A percentile compares a stretch with the other conserved stretches of the same genome.
phyloP scores from a whole-genome alignment of 2,113 vertebrate species.

The Cyanocitta stelleri region DNA sequence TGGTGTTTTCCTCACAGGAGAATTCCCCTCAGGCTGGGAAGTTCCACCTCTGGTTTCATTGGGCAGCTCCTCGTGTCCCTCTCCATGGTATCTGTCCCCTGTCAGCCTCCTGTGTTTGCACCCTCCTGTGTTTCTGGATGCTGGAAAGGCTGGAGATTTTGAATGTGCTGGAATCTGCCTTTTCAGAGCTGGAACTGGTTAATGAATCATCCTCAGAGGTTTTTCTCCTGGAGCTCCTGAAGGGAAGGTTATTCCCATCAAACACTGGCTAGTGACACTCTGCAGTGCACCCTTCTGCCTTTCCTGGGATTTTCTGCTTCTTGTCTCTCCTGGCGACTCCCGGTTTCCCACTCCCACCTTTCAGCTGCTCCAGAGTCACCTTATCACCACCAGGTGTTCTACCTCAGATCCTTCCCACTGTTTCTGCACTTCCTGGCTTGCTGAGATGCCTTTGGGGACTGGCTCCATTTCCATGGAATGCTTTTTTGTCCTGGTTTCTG shows the following conservation, averaged over 20 bases:
- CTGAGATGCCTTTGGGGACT: conserved; percentile 75
- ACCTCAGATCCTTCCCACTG: not conserved
- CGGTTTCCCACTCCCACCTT: conserved; percentile 45
- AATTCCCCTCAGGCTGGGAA: conserved; percentile 63
- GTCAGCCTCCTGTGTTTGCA: not conserved
- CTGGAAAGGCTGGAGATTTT: conserved; percentile 59
- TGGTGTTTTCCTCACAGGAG: conserved; percentile 73
- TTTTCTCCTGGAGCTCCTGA: not conserved
- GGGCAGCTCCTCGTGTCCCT: conserved; percentile 8
- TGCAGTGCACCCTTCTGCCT: conserved; percentile 3
- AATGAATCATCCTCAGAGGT: not conserved
- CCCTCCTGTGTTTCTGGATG: conserved; percentile 19
- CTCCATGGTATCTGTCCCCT: not conserved
- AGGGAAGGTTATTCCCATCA: not conserved
- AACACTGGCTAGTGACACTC: not conserved
- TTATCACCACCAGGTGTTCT: not conserved
- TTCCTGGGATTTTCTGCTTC: not conserved
- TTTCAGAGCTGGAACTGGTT: not conserved
- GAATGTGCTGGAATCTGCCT: conserved; percentile 23
- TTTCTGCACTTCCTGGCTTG: conserved; percentile 38
- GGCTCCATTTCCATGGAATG: not conserved
- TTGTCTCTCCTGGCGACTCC: not conserved
- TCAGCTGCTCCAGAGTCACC: conserved; percentile 19
- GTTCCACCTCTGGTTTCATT: conserved; percentile 43
- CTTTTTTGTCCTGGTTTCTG: not conserved